Percentiles rank a stretch among this genome's conserved stretches.
These are phyloP conservation scores for Drosophila ezoana DNA, from an alignment of 2,888 invertebrate species.

Conservation along the genomic window DNA sequence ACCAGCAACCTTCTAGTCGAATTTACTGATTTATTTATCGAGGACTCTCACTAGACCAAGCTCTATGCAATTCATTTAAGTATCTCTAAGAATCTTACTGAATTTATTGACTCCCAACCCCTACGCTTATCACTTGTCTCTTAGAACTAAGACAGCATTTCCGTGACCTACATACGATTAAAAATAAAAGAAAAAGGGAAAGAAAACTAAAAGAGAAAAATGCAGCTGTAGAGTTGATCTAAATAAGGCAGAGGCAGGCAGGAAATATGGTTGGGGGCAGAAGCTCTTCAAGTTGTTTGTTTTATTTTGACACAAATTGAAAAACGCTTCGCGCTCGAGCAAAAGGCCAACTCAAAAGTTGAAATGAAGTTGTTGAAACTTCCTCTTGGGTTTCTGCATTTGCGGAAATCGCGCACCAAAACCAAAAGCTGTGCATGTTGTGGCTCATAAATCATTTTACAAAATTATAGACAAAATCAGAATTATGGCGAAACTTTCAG, in stretches of 20 bases:
- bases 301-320: constrained; percentile 64
- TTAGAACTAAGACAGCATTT: constrained; percentile 21
- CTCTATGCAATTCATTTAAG: constrained; percentile 14
- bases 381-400: constrained; percentile 44
- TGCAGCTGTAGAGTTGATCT: constrained; percentile 45
- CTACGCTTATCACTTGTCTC: constrained; percentile 17
- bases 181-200: constrained; percentile 14
- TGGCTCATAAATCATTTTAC: constrained; percentile 51
- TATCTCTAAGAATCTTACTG: constrained; percentile 12
- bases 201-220: constrained; percentile 14
- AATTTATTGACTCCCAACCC: constrained; percentile 2
- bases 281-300: constrained; percentile 50
- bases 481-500: constrained; percentile 40
- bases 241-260: constrained; percentile 40
- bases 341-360: constrained; percentile 33
- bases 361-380: constrained; percentile 54
- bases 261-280: constrained; percentile 41
- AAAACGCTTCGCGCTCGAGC: constrained; percentile 35
- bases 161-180: constrained; percentile 44
- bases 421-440: background rate
- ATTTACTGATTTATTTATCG: too few species aligned
- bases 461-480: constrained; percentile 58
- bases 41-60: background rate
- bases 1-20: too few species aligned
- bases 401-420: constrained; percentile 30